Conservation (phyloP, 2,888 invertebrate species). For the Lepetodrilus schrolli region DNA sequence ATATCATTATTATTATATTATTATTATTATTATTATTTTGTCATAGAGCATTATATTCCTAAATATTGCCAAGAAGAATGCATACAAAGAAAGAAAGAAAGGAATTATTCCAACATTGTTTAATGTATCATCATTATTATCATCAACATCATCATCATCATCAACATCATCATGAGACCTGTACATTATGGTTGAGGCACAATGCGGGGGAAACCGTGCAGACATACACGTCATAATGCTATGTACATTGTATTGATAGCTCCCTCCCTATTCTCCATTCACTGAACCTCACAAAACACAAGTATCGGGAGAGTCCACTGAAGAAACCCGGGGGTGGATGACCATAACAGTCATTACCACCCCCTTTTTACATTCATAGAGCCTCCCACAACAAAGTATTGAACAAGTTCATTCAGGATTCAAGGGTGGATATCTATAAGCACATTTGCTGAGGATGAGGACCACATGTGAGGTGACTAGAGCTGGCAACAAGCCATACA, state of each 20-base stretch:
- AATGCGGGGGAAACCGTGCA: neutral
- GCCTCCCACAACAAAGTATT: neutral
- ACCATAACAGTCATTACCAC: no score
- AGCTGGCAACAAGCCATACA: no score
- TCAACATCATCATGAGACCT: constrained; percentile 3
- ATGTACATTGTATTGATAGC: neutral
- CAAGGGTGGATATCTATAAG: no score
- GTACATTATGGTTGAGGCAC: constrained; percentile 9
- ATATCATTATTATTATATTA: no score
- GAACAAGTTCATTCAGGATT: neutral
- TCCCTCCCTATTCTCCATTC: neutral
- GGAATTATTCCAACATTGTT: constrained; percentile 3
- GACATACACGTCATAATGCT: neutral
- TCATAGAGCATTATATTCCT: no score
- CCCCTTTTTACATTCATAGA: neutral
- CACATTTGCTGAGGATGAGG: no score
- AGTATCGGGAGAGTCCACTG: no score
- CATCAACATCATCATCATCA: neutral
- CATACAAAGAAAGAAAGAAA: neutral
- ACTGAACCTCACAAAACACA: neutral
- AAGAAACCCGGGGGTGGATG: no score
- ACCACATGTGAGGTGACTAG: no score
- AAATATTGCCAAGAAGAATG: no score
- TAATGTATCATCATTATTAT: neutral
- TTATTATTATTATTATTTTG: no score